Base-by-base conservation (phyloP, 23 tunicate species). In the Aplidium turbinatum region DNA sequence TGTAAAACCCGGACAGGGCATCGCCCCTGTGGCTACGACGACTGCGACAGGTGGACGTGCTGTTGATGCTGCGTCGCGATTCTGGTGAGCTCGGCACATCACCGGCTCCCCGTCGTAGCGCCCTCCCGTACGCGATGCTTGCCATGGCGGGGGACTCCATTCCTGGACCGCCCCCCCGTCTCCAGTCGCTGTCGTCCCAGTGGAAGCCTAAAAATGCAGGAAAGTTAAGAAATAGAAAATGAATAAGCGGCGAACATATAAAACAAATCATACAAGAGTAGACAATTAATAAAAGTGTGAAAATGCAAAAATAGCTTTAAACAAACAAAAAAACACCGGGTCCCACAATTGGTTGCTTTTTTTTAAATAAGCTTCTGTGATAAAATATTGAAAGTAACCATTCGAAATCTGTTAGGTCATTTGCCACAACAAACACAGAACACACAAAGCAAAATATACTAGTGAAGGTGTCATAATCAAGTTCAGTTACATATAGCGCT, bases 1-100 rank as follows among this genome's bases (percentile, higher is more conserved):
- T 50, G 87, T 81, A 81, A 58, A 72, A 54, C 61, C 87, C 87
- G 21, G 78, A 73, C 2, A 81, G 73, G 34, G 87, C 87, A 62
- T 81, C 74, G 35, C 69, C 57, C 38, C 87, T 63, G 79, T 81
- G 63, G 68, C 87, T 81, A 45, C 87, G 72, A 72, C 79, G 63
- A 81, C 79, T 81, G 73, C 79, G 79, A 72, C 58, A 28, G 29
- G 87, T 36, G 73, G 79, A 62, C 50, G 42, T 20, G 35, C 79
- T 72, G 35, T 77, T 80, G 68, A 48, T 35, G 35, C 87, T 81
- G 19, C 79, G 62, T 24, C 68, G 78, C 46, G 87, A 81, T 1
- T 81, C 87, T 21, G 87, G 79, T 2, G 87, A 70, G 24, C 58
- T 70, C 35, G 76, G 58, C 7, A 28, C 24, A 70, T 47, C 76